These are phyloP conservation scores for Drosophila arawakana DNA, from an alignment of 1,140 invertebrate genomes.

Conservation along the genomic window DNA sequence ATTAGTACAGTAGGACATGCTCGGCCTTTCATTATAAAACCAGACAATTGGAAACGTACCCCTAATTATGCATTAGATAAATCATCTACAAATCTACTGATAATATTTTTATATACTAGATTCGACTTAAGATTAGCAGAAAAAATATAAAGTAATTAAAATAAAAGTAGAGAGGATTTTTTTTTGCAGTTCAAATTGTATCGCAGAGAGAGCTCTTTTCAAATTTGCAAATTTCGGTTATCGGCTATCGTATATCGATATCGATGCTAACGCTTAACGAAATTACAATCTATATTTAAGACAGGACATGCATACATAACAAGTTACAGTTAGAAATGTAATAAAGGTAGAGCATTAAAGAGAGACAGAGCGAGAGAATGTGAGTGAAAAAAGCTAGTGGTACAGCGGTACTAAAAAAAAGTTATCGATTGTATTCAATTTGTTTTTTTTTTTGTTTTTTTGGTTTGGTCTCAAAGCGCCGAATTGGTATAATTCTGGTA, in stretches of 20 bases:
- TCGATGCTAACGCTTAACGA: slow-evolving; percentile 39
- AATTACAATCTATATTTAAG: slow-evolving; percentile 46
- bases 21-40: slow-evolving; percentile 74
- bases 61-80: slow-evolving; percentile 37
- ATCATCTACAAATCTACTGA: slow-evolving; percentile 48
- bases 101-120: slow-evolving; percentile 8
- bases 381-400: slow-evolving; percentile 35
- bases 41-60: slow-evolving; percentile 78
- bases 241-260: slow-evolving; percentile 28
- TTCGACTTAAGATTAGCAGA: slow-evolving; percentile 22
- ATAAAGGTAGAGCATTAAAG: slow-evolving; percentile 40
- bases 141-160: slow-evolving; percentile 14
- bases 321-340: slow-evolving; percentile 65
- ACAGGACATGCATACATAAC: slow-evolving; percentile 69
- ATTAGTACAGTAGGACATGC: slow-evolving; percentile 40
- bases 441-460: too few species aligned
- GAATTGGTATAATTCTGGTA: slow-evolving; percentile 42
- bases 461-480: slow-evolving; percentile 59
- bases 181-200: slow-evolving; percentile 37
- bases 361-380: neutral
- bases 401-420: slow-evolving; percentile 49
- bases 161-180: slow-evolving; percentile 37
- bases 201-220: slow-evolving; percentile 73
- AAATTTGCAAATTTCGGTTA: slow-evolving; percentile 62
- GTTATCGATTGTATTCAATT: slow-evolving; percentile 21